Base-by-base conservation (phyloP, 2,888 invertebrate genomes). In the Watsonalla cultraria region DNA sequence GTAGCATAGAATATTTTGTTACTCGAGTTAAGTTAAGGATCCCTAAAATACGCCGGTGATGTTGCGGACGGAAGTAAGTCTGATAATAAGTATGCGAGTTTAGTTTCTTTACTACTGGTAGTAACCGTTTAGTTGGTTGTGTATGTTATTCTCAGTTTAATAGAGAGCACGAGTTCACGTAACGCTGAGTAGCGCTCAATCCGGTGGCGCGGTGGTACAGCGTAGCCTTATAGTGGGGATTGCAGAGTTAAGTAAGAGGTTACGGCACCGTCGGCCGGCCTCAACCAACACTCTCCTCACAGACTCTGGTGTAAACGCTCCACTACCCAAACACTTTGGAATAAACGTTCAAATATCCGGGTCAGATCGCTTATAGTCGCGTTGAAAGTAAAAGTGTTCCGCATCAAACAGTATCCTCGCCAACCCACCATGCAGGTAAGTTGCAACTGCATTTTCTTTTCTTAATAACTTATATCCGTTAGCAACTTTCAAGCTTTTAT, bases 221-320 rank as follows among this genome's bases (percentile, higher is more conserved):
- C 60, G 54, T 55, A 62, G 58, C 60, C 55, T 51, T 66, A 72
- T 65, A 74, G 76, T 52, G 74, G 78, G 80, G 81, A 72, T 76
- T 69, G 70, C 54, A 52, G 64, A 71, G 83, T 90, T 90, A 85
- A 86, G 89, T 90, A 90, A 90, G 88, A 84, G 80, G 86, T 90
- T 90, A 88, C 84, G 76, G 82, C 86, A 88, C 78, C 66, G 65
- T 63, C 57, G 59, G 65, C 64, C 57, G 60, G 72, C 64, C 65
- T 68, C 74, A 80, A 75, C 68, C 74, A 80, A 75, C 89, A 88
- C 79, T 88, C 87, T 73, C 84, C 71, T 75, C 64, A 69, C 74
- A 76, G 74, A 72, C 84, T 79, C 66, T 66, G 73, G 57, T 69
- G 67, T 66, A 67, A 73, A 72, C 86, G 84, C 78, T 78, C 70